These are phyloP conservation scores for Tragelaphus scriptus DNA, from an alignment of 2,113 vertebrate genomes.

Conservation along the genomic window DNA sequence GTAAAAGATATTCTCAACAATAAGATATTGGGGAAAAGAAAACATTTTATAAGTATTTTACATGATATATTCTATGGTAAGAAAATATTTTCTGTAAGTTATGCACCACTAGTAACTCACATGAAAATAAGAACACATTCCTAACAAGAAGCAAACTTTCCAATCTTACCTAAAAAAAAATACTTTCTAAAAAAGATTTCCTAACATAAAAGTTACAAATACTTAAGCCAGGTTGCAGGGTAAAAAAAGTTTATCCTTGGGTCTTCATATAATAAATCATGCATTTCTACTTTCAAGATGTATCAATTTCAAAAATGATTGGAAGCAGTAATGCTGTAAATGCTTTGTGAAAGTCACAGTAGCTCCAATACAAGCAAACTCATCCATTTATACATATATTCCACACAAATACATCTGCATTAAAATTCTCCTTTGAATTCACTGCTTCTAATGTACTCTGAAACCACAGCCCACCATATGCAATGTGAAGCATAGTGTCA, in stretches of 20 bases:
- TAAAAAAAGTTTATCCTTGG: conserved; percentile 31
- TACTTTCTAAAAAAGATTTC: not conserved
- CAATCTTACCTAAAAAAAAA: not conserved
- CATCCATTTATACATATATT: conserved; percentile 34
- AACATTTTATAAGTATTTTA: not conserved
- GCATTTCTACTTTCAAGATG: not conserved
- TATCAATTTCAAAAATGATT: conserved; percentile 35
- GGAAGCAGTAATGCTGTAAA: not conserved
- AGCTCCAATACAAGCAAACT: conserved; percentile 34
- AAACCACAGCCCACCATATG: conserved; percentile 44
- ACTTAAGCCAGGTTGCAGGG: not conserved
- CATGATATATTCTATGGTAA: not conserved
- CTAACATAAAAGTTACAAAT: not conserved
- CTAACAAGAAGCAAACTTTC: not conserved
- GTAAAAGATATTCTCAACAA: not conserved
- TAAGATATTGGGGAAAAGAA: not conserved
- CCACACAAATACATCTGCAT: conserved; percentile 45
- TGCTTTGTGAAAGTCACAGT: conserved; percentile 22
- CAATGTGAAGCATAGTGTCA: conserved; percentile 58
- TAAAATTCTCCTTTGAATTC: conserved; percentile 25
- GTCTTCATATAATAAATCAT: conserved; percentile 31
- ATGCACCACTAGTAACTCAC: not conserved
- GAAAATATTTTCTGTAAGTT: not conserved
- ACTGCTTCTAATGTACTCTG: not conserved
- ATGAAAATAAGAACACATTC: conserved; percentile 20